Base-by-base conservation (phyloP, 2,797 vertebrate genomes). In the Hippoglossus hippoglossus region DNA sequence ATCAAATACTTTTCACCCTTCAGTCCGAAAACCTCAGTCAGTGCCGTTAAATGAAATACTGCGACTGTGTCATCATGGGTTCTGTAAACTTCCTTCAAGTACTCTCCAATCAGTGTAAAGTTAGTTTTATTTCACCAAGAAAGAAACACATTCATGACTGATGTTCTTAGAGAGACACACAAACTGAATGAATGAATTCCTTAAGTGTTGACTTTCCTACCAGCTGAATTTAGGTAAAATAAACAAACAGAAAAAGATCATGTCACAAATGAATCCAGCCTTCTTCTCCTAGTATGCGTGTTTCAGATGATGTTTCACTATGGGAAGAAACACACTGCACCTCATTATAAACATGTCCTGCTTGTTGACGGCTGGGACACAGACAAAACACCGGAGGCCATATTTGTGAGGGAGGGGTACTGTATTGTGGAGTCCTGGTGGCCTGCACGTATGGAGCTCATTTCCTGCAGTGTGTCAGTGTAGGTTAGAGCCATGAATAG, bases 391-490 rank as follows among this genome's bases (percentile, higher is more conserved):
- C 73, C 59, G 53, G 34, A 44, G 67, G 81, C 63, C 51, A 36
- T 83, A 44, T 82, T 75, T 81, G 79, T 75, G 72, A 80, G 71
- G 67, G 52, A 80, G 69, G 66, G 44, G 63, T 31, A 87, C 80
- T 87, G 87, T 87, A 47, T 73, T 76, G 76, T 73, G 25, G 49
- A 41, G 63, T 51, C 72, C 74, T 46, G 39, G 49, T 51, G 49
- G 49, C 39, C 60, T 36, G 68, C 50, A 67, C 60, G 83, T 84
- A 90, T 90, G 87, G 86, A 89, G 75, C 73, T 90, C 73, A 87
- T 91, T 91, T 92, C 89, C 91, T 92, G 90, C 70, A 75, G 67
- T 51, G 60, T 77, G 78, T 83, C 78, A 71, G 83, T 71, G 24
- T 50, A 77, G 2, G 73, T 77, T 67, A 59, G n/a, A 12, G 39